A percentile compares a stretch with the other conserved stretches of the same genome.
Evolutionary conservation across 2,888 invertebrate species (phyloP).

Genomic region (Tubulanus polymorphus): DNA sequence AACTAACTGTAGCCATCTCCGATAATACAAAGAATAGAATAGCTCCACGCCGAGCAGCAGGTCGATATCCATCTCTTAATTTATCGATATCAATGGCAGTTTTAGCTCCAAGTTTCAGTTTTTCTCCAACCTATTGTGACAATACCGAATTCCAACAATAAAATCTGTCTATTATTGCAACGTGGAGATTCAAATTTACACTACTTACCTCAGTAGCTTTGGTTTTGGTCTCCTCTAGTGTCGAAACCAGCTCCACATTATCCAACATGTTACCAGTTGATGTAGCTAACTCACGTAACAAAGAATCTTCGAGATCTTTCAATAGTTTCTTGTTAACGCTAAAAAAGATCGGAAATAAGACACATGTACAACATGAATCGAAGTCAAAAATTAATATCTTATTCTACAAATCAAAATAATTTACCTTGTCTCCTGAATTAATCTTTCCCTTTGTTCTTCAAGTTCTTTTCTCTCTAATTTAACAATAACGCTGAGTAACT

Average conservation of each 20-base stretch:
- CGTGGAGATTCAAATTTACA: too few species aligned
- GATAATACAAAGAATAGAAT: constrained; percentile 85
- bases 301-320: constrained; percentile 78
- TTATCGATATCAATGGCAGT: constrained; percentile 79
- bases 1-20: constrained; percentile 82
- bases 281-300: constrained; percentile 77
- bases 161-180: too few species aligned
- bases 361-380: neutral
- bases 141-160: neutral
- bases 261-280: constrained; percentile 91
- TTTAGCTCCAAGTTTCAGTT: constrained; percentile 70
- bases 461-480: constrained; percentile 80
- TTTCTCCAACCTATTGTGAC: constrained; percentile 62
- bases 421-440: constrained; percentile 73
- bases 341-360: constrained; percentile 3
- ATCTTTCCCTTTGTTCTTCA: constrained; percentile 77
- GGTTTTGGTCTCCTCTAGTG: constrained; percentile 82
- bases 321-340: constrained; percentile 78
- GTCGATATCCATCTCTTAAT: constrained; percentile 77
- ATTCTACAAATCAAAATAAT: neutral
- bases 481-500: constrained; percentile 83
- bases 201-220: constrained; percentile 74
- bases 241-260: constrained; percentile 78
- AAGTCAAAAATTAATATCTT: neutral
- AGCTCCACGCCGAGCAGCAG: constrained; percentile 81